Evolutionary conservation across 2,797 vertebrate genomes (phyloP).

Genomic region (Notoglanidium macrostoma): DNA sequence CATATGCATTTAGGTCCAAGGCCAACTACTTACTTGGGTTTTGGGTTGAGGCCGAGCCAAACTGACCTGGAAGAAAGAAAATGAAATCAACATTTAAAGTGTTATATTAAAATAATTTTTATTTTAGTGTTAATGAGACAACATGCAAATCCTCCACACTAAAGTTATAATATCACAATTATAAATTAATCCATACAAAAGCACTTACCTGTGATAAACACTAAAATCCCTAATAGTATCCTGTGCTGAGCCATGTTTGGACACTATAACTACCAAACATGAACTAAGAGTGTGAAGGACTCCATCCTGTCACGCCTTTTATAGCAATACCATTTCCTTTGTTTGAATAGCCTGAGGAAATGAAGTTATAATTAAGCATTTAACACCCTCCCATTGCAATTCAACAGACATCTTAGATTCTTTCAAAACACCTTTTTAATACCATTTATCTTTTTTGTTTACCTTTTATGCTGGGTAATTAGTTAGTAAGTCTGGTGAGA

Average conservation of each 20-base stretch:
- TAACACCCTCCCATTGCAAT: not conserved
- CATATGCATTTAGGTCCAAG: not conserved
- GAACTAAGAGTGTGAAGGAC: not conserved
- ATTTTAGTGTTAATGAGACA: not conserved
- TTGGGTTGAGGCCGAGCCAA: not conserved
- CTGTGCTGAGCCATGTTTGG: constrained; percentile 28
- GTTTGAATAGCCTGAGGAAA: constrained; percentile 61
- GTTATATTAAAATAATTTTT: not conserved
- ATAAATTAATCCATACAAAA: not conserved
- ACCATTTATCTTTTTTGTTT: not conserved
- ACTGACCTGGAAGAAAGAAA: not conserved
- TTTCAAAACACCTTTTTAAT: constrained; percentile 42
- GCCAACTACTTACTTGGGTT: not conserved
- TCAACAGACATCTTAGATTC: constrained; percentile 1
- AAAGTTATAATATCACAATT: not conserved
- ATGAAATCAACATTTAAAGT: not conserved
- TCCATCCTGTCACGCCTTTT: constrained; percentile 17
- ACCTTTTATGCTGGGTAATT: not conserved
- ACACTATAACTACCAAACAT: not conserved
- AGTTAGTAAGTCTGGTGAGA: too few species aligned
- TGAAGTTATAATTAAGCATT: constrained; percentile 53
- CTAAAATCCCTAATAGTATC: constrained; percentile 31
- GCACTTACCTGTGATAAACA: constrained; percentile 42
- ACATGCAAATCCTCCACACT: not conserved
- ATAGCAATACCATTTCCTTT: constrained; percentile 1